Base-by-base conservation (phyloP, 2,113 vertebrate genomes). In the Stegastes partitus region DNA sequence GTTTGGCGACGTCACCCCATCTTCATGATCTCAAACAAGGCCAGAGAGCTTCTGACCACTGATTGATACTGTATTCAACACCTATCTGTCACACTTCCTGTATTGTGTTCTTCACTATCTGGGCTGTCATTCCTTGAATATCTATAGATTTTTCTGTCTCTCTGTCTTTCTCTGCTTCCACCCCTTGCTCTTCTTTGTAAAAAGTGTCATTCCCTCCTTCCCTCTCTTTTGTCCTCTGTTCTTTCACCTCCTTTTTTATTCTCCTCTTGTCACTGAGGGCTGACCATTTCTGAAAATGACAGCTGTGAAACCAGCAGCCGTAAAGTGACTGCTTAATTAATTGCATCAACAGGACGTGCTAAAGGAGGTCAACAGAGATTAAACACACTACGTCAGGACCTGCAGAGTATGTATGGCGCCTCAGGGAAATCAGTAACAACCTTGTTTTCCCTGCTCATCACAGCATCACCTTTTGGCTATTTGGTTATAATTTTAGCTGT, bases 11-110 rank as follows among this genome's bases (percentile, higher is more conserved):
- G 26, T 51, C 57, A 63, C 25, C 6, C 31, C 3, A 21, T 18
- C 28, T 23, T 6, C 71, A 61, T 71, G 54, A 21, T 28, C 50
- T 71, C 54, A 62, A 54, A 50, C 19, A 57, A 42, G 16, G 21
- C 18, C 53, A 42, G 67, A 66, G 61, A 47, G 19, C 10, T 51
- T 58, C 51, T n/a, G 23, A 21, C 10, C n/a, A 53, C 59, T 28
- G 21, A 51, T 55, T 45, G 49, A 61, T 22, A 26, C 61, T 37
- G 26, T 53, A 21, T 63, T 72, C 55, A 68, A 18, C 22, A 56
- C 23, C 59, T 62, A 42, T 72, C 37, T 68, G 50, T 51, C 50
- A 34, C 55, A 42, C 28, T n/a, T 37, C 15, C 54, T 11, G 14
- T 59, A 19, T 47, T 15, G 19, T 23, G 14, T 18, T 14, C 9